Base-by-base conservation (phyloP, 53 echinoderm and acorn worm species). In the Henricia sp. region DNA sequence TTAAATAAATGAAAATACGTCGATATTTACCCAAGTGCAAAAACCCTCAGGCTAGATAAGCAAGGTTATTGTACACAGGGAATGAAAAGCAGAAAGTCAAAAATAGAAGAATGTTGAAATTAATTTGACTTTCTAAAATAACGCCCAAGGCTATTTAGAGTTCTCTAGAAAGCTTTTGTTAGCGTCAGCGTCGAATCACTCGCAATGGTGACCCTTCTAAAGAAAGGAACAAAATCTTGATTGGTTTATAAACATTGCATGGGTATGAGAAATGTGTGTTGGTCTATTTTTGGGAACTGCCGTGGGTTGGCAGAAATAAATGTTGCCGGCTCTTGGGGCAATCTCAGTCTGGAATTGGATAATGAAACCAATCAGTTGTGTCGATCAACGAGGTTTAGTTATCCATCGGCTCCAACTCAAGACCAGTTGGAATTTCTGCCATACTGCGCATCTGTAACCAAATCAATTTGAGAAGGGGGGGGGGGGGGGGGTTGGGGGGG, bases 291-390 rank as follows among this genome's bases (percentile, higher is more conserved):
- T 44, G 12, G 80, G 46, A 64, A 19, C n/a, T n/a, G 44, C 48
- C 48, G n/a, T n/a, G 64, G 64, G 80, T 62, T 64, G 64, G n/a
- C 63, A 48, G 80, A 50, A 48, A 80, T 62, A 64, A 64, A 80
- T 80, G 80, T 80, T 80, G 63, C 80, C 24, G 28, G 62, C 80
- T 37, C 29, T 48, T n/a, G 38, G 34, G 50, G 50, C 34, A n/a
- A 63, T 60, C 80, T 34, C 32, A 33, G 10, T 13, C 63, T 63
- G 80, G 44, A 46, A 80, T 63, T 80, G 80, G 80, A 80, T 80
- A 80, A 80, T 80, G 80, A 80, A 80, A 46, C 21, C 80, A 64
- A 80, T 80, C 80, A 64, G 28, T 62, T 57, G 80, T 57, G 80
- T 80, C 80, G 80, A 80, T 80, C 80, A 80, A 48, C 80, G 63